These are phyloP conservation scores for Ips typographus DNA, from an alignment of 1,140 invertebrate genomes.

Conservation along the genomic window DNA sequence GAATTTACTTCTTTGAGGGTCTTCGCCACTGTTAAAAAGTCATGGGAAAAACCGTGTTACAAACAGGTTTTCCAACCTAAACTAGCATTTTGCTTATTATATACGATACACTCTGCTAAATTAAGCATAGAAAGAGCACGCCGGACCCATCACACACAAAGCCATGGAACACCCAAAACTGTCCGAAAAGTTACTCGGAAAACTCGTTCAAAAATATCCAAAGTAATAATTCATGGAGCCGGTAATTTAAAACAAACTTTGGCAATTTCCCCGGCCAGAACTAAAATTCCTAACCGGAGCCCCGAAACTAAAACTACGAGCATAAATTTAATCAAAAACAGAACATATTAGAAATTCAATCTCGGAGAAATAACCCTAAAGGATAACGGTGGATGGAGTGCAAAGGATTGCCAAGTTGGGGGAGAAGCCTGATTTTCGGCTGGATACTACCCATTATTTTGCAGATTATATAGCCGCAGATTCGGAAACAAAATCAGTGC, in stretches of 20 bases:
- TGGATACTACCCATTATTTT: too few species aligned
- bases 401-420: constrained; percentile 39
- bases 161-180: constrained; percentile 17
- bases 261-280: constrained; percentile 39
- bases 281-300: constrained; percentile 41
- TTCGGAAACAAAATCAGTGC: too few species aligned
- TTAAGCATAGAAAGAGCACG: constrained; percentile 23
- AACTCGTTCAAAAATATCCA: constrained; percentile 31
- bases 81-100: not conserved
- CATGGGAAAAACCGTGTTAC: too few species aligned
- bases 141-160: constrained; percentile 29
- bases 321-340: constrained; percentile 54
- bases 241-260: constrained; percentile 44
- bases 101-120: constrained; percentile 19
- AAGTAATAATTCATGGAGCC: constrained; percentile 42
- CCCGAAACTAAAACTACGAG: constrained; percentile 46
- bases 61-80: too few species aligned
- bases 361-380: constrained; percentile 49
- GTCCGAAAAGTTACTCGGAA: constrained; percentile 29
- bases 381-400: constrained; percentile 40
- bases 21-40: too few species aligned
- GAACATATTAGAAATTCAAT: constrained; percentile 54
- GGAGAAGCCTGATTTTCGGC: not conserved
- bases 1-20: too few species aligned
- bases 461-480: too few species aligned